Base-by-base conservation (phyloP, 2,888 invertebrate species). In the Himalopsyche japonica region DNA sequence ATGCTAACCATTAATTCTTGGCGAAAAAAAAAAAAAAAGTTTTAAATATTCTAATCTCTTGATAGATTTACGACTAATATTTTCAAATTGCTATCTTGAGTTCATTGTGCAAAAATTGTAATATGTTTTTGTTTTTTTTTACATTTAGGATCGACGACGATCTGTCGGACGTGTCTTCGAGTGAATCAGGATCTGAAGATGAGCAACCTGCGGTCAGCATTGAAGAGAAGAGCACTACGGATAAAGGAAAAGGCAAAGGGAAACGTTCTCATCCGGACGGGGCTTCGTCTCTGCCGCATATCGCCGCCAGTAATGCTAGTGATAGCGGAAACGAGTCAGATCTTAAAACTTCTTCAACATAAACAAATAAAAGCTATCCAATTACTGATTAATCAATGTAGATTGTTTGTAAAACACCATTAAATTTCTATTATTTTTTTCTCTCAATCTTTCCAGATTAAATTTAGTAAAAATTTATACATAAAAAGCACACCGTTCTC, bases 121-220 rank as follows among this genome's bases (percentile, higher is more conserved):
- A 10, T 30, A 12, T 70, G 49, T 80, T 70, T 37, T 12, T 70
- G 3, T 47, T 18, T 64, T 76, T 80, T 20, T 47, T 78, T 64
- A 20, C 48, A 82, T 88, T 57, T 81, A 93, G 93, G 93, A 91
- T 93, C 82, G 93, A 93, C 87, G 92, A 92, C 0, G 93, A 93
- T 20, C 86, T 93, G 30, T 92, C 93, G 0, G 93, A 92, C 82
- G 91, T 93, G 85, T 88, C 88, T 0, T 91, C 92, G 0, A 79
- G 80, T 57, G 85, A 86, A 34, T 85, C 85, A 5, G 84, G 85
- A 30, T 85, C 83, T 48, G 85, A 85, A 64, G 87, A 91, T n/a
- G 84, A 82, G 20, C 86, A 85, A 1, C 49, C 64, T 24, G 27
- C 20, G 43, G 64, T 77, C 6, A 43, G 24, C 18, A 34, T 37